These are phyloP conservation scores for Drosophila nigricruria DNA, from an alignment of 2,888 invertebrate species.

Conservation along the genomic window DNA sequence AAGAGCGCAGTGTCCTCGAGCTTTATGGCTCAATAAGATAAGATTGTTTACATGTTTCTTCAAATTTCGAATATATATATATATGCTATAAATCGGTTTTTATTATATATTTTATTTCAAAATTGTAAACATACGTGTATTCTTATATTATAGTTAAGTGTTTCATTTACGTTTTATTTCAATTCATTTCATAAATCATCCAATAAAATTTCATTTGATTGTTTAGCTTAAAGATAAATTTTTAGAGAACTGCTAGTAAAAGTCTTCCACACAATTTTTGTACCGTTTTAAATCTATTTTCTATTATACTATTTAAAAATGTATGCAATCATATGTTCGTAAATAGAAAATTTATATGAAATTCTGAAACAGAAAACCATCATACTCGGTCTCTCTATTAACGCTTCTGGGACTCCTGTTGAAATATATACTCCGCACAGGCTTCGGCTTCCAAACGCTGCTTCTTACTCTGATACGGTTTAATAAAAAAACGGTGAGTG, in stretches of 20 bases:
- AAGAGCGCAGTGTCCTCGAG: slow-evolving; percentile 18
- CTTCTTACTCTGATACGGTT: slow-evolving; percentile 72
- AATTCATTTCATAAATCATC: slow-evolving; percentile 57
- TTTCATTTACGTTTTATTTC: slow-evolving; percentile 42
- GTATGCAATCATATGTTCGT: slow-evolving; percentile 15
- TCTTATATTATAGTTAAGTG: slow-evolving; percentile 44
- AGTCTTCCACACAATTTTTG: slow-evolving; percentile 15
- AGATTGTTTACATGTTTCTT: slow-evolving; percentile 10
- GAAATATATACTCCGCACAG: slow-evolving; percentile 82
- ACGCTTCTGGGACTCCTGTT: slow-evolving; percentile 70
- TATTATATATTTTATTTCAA: slow-evolving; percentile 54
- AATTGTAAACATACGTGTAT: slow-evolving; percentile 61
- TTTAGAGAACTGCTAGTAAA: slow-evolving; percentile 28
- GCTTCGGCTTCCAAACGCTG: slow-evolving; percentile 79
- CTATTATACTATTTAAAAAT: slow-evolving; percentile 35
- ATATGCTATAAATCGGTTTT: slow-evolving; percentile 10
- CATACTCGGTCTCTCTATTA: slow-evolving; percentile 8
- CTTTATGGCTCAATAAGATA: slow-evolving; percentile 23
- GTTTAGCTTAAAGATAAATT: slow-evolving; percentile 33
- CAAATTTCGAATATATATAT: slow-evolving; percentile 12
- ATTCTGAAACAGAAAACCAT: slow-evolving; percentile 22
- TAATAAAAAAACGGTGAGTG: slow-evolving; percentile 75
- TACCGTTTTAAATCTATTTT: slow-evolving; percentile 23
- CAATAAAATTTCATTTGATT: slow-evolving; percentile 51
- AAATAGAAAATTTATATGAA: slow-evolving; percentile 26